phyloP scores from a whole-genome alignment of 2,888 invertebrate species.

The Hermaeophaga mercurialis region DNA sequence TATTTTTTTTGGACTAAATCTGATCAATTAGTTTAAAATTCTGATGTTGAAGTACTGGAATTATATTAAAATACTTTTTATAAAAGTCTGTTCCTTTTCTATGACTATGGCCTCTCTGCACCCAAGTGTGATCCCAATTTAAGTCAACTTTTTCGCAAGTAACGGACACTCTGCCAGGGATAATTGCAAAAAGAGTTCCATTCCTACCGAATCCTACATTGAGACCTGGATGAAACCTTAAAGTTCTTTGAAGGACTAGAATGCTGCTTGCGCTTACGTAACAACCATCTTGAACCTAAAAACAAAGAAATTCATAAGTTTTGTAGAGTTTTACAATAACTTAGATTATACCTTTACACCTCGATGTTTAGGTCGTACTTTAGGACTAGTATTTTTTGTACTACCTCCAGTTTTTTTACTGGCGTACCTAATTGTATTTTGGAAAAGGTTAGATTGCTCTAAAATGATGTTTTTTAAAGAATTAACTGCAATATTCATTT shows the following conservation, averaged over 20 bases:
- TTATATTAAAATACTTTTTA: conserved; percentile 86
- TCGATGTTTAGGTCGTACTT: conserved; percentile 74
- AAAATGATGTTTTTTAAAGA: conserved; percentile 3
- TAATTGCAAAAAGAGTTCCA: conserved; percentile 80
- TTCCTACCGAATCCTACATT: conserved; percentile 81
- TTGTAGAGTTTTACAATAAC: neutral
- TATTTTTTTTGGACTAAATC: conserved; percentile 61
- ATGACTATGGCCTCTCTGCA: conserved; percentile 68
- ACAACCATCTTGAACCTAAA: conserved; percentile 68
- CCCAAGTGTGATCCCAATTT: conserved; percentile 78
- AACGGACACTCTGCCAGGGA: conserved; percentile 77
- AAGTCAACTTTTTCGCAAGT: conserved; percentile 83
- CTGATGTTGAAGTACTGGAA: conserved; percentile 78
- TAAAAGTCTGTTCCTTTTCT: conserved; percentile 70
- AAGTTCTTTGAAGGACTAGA: conserved; percentile 69
- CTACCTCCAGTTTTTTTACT: conserved; percentile 78
- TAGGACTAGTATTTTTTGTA: conserved; percentile 70
- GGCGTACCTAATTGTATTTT: conserved; percentile 59
- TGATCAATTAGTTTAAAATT: conserved; percentile 78
- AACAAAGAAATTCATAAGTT: neutral
- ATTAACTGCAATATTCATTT: conserved; percentile 16
- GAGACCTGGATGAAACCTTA: conserved; percentile 80
- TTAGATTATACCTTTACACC: conserved; percentile 64
- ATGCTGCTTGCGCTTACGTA: conserved; percentile 69
- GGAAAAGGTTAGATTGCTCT: neutral